Evolutionary conservation across 1,140 invertebrate genomes (phyloP).

Genomic region (Trichonephila clavipes): DNA sequence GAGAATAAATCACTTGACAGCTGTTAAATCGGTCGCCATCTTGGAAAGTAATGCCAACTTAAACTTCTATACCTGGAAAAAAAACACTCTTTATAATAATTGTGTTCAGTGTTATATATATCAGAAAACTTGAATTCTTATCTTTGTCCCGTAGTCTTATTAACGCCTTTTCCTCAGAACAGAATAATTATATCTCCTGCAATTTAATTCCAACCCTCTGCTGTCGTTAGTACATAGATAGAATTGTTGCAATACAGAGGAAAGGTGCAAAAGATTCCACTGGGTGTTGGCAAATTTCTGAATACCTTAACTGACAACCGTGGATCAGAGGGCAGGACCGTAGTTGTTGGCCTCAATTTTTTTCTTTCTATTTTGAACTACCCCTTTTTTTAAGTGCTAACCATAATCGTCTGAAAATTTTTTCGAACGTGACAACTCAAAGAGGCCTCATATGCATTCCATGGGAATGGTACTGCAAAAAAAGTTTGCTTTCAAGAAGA

Average conservation of each 20-base stretch:
- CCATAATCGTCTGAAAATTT: not conserved
- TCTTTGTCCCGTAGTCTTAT: not conserved
- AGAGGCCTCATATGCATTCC: not conserved
- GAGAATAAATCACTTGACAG: no score
- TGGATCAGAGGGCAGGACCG: constrained; percentile 22
- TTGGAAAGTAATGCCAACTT: no score
- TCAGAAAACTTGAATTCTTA: no score
- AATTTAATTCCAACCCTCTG: not conserved
- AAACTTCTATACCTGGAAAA: no score
- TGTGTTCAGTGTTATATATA: no score
- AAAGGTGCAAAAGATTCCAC: not conserved
- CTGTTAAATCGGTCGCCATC: no score
- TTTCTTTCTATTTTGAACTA: not conserved
- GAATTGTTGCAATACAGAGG: not conserved
- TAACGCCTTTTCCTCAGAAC: not conserved
- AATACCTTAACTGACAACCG: constrained; percentile 32
- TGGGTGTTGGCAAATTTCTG: constrained; percentile 26
- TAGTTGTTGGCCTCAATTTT: not conserved
- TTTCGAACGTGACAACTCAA: constrained; percentile 15
- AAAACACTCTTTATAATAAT: no score
- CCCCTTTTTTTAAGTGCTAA: not conserved
- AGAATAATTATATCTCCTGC: not conserved
- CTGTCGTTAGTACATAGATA: not conserved
- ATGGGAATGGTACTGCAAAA: not conserved
- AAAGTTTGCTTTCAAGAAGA: not conserved